phyloP scores from a whole-genome alignment of 2,888 invertebrate species.

The Aphidoletes aphidimyza region DNA sequence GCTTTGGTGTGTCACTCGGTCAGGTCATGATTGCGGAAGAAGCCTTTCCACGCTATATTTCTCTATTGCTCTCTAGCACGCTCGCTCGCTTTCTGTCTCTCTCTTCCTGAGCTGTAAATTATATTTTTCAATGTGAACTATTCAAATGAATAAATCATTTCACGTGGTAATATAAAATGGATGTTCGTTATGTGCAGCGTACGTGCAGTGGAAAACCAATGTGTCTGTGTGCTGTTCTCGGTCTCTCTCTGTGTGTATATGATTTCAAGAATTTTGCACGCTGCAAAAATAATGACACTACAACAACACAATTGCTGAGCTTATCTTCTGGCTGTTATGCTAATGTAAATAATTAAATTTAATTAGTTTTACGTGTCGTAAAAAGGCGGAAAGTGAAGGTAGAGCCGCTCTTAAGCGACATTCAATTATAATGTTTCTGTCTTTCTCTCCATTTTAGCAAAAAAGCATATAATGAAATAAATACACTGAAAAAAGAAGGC shows the following conservation, averaged over 20 bases:
- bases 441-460: neutral
- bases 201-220: too few relatives aligned
- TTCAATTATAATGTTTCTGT: conserved; percentile 5
- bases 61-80: too few relatives aligned
- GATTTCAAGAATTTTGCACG: neutral
- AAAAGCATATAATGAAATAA: too few relatives aligned
- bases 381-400: neutral
- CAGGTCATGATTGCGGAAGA: neutral
- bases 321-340: neutral
- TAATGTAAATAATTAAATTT: conserved; percentile 43
- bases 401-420: neutral
- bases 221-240: too few relatives aligned
- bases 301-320: conserved; percentile 16
- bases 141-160: conserved; percentile 41
- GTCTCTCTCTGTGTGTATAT: neutral
- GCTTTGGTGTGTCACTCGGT: neutral
- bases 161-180: neutral
- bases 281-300: neutral
- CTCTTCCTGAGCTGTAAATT: neutral
- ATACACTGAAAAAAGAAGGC: too few relatives aligned
- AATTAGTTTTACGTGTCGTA: conserved; percentile 34
- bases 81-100: too few relatives aligned
- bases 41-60: too few relatives aligned
- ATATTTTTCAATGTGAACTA: conserved; percentile 30
- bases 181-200: neutral